Percentiles rank a stretch among this genome's conserved stretches.
Evolutionary conservation across 2,797 vertebrate species (phyloP).

Genomic region (Spondyliosoma cantharus): DNA sequence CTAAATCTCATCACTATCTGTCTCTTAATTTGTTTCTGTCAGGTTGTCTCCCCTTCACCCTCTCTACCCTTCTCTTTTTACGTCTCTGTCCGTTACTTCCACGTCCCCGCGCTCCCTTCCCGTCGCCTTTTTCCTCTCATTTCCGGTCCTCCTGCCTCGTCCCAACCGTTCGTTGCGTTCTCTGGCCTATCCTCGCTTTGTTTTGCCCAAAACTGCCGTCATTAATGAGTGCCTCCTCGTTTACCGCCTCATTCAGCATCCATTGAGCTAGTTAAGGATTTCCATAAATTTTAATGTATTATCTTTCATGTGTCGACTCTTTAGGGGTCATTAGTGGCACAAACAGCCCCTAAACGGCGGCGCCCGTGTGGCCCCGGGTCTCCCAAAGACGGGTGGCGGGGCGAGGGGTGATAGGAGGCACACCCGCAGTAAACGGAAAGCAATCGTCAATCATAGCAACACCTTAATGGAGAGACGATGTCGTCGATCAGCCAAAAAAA

Average conservation of each 20-base stretch:
- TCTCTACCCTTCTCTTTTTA: slow-evolving; percentile 1
- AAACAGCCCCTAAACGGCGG: slow-evolving; percentile 79
- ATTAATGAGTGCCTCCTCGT: slow-evolving; percentile 73
- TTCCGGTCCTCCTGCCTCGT: slow-evolving; percentile 1
- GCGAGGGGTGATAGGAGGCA: slow-evolving; percentile 18
- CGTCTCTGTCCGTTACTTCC: slow-evolving; percentile 6
- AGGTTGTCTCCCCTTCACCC: slow-evolving; percentile 39
- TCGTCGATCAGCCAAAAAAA: neutral
- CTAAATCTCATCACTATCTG: slow-evolving; percentile 71
- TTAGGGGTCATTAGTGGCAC: slow-evolving; percentile 81
- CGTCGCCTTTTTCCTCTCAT: neutral
- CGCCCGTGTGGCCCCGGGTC: slow-evolving; percentile 44
- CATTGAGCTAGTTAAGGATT: slow-evolving; percentile 82
- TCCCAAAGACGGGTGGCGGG: slow-evolving; percentile 27
- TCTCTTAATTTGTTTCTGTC: slow-evolving; percentile 73
- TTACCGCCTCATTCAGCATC: slow-evolving; percentile 75
- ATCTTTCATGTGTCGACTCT: slow-evolving; percentile 82
- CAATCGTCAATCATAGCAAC: slow-evolving; percentile 29
- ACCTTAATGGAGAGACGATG: slow-evolving; percentile 23
- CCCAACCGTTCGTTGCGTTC: slow-evolving; percentile 15
- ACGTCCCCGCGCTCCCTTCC: neutral
- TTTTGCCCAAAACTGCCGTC: slow-evolving; percentile 42
- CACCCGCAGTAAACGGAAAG: slow-evolving; percentile 37
- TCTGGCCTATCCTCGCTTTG: slow-evolving; percentile 1
- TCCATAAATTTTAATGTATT: slow-evolving; percentile 84